Percentiles rank a stretch among this genome's conserved stretches.
Conservation (phyloP, 2,113 vertebrate species). For the Dolichotis patagonum region DNA sequence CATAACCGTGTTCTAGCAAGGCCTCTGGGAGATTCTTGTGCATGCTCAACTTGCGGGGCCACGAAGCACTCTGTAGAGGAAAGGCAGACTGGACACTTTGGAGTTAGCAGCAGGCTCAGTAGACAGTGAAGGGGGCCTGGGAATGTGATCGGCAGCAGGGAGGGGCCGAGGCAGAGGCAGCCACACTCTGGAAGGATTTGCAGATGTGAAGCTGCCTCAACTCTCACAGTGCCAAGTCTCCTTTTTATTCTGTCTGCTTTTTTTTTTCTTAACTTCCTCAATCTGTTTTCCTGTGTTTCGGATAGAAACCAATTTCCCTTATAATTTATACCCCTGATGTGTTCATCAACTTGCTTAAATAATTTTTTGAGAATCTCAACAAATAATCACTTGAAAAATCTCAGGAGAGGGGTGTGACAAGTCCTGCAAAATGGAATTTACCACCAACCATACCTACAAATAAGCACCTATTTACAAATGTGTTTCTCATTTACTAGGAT, state of each 20-base stretch:
- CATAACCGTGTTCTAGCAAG: not conserved
- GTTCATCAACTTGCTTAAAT: not conserved
- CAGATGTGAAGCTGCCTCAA: not conserved
- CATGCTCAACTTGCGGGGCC: not conserved
- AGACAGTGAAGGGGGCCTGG: not conserved
- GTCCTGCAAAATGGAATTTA: not conserved
- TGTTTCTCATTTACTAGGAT: not conserved
- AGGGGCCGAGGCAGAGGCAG: not conserved
- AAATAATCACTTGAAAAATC: not conserved
- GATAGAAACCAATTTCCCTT: not conserved
- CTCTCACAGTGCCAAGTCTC: not conserved
- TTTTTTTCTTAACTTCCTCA: not conserved
- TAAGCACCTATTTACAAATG: not conserved
- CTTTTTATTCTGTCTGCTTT: not conserved
- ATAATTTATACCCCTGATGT: not conserved
- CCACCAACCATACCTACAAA: not conserved
- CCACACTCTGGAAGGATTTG: not conserved
- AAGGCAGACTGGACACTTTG: not conserved
- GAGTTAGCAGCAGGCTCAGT: not conserved
- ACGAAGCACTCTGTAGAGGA: not conserved
- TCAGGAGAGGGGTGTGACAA: not conserved
- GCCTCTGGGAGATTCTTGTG: not conserved
- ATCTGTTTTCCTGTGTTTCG: constrained; percentile 14
- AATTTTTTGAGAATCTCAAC: not conserved
- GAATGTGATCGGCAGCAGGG: not conserved